Conservation (phyloP, 2,888 invertebrate species). For the Steinernema scapterisci region DNA sequence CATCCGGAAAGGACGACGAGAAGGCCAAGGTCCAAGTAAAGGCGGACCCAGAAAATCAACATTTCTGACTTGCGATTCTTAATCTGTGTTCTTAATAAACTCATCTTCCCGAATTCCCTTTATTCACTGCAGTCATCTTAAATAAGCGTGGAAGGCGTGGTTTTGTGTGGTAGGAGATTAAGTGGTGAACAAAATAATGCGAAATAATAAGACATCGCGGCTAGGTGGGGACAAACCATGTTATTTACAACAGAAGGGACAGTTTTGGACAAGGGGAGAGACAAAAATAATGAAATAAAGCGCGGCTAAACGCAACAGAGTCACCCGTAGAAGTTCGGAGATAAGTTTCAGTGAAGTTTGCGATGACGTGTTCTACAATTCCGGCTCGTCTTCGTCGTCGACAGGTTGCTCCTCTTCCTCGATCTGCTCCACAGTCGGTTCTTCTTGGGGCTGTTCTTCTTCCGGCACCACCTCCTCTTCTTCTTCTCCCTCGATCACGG, state of each 20-base stretch:
- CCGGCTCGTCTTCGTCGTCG: no score
- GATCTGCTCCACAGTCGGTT: constrained; percentile 24
- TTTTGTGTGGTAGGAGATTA: background rate
- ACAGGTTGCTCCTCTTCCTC: background rate
- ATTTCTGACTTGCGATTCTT: no score
- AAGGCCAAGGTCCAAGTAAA: no score
- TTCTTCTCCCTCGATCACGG: background rate
- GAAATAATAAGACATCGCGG: background rate
- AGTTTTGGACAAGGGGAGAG: background rate
- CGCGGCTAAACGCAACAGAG: background rate
- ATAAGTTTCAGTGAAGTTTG: background rate
- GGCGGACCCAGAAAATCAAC: no score
- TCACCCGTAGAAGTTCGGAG: constrained; percentile 25
- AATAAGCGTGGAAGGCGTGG: background rate
- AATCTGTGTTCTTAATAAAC: no score
- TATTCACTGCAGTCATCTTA: constrained; percentile 14
- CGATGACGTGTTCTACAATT: no score
- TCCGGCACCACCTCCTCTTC: background rate
- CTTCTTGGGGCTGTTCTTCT: background rate
- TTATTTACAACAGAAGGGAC: background rate
- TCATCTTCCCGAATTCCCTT: constrained; percentile 1
- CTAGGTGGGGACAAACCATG: background rate
- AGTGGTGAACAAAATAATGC: constrained; percentile 1
- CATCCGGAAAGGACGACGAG: no score
- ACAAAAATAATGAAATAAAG: background rate